These are phyloP conservation scores for Slavum lentiscoides DNA, from an alignment of 2,888 invertebrate species.

Conservation along the genomic window DNA sequence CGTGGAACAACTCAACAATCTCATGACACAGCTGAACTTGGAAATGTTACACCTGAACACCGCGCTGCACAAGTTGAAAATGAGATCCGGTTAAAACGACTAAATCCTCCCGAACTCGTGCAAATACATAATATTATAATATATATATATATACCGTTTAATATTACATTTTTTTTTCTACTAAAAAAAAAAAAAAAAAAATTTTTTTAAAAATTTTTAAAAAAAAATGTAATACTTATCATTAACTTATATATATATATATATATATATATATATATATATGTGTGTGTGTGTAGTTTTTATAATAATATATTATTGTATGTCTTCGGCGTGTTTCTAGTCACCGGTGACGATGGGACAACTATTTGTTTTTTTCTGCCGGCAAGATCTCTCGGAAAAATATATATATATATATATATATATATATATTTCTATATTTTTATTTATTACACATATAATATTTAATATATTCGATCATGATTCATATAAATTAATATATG, in stretches of 20 bases:
- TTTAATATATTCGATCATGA: conserved; percentile 2
- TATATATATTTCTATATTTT: conserved; percentile 40
- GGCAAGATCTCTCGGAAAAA: conserved; percentile 47
- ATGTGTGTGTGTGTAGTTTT: conserved; percentile 19
- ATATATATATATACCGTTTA: conserved; percentile 1
- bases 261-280: conserved; percentile 17
- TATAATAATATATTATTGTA: conserved; percentile 29
- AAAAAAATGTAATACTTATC: conserved; percentile 7
- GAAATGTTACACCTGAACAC: conserved; percentile 86
- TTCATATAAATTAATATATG: no score
- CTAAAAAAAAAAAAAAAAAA: conserved; percentile 7
- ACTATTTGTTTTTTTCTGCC: conserved; percentile 47
- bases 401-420: conserved; percentile 2
- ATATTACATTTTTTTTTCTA: conserved; percentile 28
- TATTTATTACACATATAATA: conserved; percentile 23
- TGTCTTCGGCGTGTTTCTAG: conserved; percentile 52
- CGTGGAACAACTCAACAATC: conserved; percentile 81
- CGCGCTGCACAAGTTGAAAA: conserved; percentile 83
- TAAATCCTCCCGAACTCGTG: conserved; percentile 38
- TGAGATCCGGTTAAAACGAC: conserved; percentile 49
- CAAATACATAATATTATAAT: conserved; percentile 3
- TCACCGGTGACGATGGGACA: conserved; percentile 52
- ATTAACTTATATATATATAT: no score
- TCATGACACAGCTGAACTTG: conserved; percentile 82
- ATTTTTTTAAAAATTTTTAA: conserved; percentile 16